Percentiles rank a stretch among this genome's conserved stretches.
phyloP scores from a whole-genome alignment of 2,113 vertebrate genomes.

The Saimiri boliviensis region DNA sequence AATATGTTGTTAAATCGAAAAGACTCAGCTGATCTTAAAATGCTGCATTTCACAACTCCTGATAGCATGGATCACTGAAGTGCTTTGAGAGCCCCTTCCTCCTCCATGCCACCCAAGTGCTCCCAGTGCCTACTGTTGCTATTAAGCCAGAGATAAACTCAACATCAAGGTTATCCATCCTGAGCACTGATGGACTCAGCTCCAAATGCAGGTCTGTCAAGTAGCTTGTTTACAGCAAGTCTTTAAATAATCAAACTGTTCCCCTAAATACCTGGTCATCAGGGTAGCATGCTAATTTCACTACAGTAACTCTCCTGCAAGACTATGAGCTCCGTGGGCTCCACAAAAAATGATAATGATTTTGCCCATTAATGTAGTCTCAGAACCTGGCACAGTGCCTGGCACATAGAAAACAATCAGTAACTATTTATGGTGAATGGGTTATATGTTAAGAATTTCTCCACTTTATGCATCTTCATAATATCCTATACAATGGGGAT shows the following conservation, averaged over 20 bases:
- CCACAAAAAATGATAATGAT: background rate
- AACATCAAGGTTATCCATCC: background rate
- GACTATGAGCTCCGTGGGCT: background rate
- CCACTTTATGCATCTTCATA: background rate
- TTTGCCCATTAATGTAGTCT: background rate
- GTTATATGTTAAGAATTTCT: background rate
- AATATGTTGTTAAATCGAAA: slow-evolving; percentile 55
- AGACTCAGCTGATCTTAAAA: background rate
- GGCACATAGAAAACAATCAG: background rate
- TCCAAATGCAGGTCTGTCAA: background rate
- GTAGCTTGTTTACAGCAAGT: background rate
- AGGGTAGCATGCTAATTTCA: background rate
- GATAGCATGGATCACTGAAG: background rate
- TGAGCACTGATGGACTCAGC: background rate
- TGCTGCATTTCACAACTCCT: background rate
- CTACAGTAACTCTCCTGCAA: background rate
- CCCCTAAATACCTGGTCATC: background rate
- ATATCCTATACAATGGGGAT: background rate
- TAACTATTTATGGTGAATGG: background rate
- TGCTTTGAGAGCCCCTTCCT: background rate
- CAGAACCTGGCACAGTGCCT: background rate
- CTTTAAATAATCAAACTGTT: background rate
- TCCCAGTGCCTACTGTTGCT: background rate
- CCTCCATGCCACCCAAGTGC: background rate
- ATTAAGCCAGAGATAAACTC: background rate